Evolutionary conservation across 2,797 vertebrate genomes (phyloP).

Genomic region (Lates japonicus): DNA sequence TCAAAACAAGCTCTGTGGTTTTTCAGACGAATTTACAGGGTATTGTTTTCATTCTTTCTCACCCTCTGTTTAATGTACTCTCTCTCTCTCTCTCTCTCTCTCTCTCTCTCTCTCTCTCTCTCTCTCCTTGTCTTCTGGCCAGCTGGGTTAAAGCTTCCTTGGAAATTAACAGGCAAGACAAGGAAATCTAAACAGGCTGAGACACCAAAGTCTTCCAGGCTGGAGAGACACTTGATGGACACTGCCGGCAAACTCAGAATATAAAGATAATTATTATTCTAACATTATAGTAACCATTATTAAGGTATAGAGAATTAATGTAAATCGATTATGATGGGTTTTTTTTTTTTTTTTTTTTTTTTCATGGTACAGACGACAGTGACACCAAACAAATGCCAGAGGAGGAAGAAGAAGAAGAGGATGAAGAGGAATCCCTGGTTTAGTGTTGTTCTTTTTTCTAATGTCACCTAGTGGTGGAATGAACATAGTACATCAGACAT

Average conservation of each 20-base stretch:
- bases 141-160: conserved; percentile 8
- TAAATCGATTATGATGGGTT: not conserved
- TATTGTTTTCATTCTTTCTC: not conserved
- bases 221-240: not conserved
- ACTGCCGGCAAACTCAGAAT: not conserved
- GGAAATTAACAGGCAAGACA: conserved; percentile 1
- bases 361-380: not conserved
- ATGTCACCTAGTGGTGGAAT: conserved; percentile 44
- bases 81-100: not conserved
- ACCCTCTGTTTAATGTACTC: not conserved
- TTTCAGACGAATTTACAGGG: conserved; percentile 6
- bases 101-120: not conserved
- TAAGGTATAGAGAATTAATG: not conserved
- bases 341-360: too few relatives aligned
- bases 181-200: conserved; percentile 30
- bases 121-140: not conserved
- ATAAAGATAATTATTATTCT: too few relatives aligned
- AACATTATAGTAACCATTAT: not conserved
- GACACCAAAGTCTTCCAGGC: conserved; percentile 4
- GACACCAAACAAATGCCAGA: not conserved
- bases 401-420: not conserved
- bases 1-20: conserved; percentile 40
- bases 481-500: not conserved
- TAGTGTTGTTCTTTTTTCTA: not conserved
- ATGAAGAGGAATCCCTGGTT: not conserved